A percentile compares a stretch with the other conserved stretches of the same genome.
These are phyloP conservation scores for Lysandra bellargus DNA, from an alignment of 2,888 invertebrate genomes.

Conservation along the genomic window DNA sequence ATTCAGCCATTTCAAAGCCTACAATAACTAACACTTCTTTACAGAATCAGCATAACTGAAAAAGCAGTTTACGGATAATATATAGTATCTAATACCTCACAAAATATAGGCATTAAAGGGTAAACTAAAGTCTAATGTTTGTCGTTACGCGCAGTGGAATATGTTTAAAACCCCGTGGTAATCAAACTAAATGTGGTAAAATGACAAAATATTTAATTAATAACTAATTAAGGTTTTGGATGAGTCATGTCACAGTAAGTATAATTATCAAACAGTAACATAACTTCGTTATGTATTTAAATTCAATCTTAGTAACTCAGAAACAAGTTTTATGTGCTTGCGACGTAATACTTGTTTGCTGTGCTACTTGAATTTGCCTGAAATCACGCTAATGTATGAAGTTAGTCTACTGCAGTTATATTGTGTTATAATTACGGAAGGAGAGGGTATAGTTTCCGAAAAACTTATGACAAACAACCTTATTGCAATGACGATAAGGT, in stretches of 20 bases:
- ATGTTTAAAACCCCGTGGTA: background rate
- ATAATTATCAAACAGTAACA: background rate
- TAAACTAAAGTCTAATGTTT: too few relatives aligned
- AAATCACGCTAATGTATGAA: background rate
- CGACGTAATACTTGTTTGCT: background rate
- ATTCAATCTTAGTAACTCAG: background rate
- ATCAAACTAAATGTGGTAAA: background rate
- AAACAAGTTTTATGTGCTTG: background rate
- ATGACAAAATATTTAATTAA: conserved; percentile 2
- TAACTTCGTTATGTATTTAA: background rate
- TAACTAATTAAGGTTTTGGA: background rate
- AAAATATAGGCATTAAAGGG: too few relatives aligned
- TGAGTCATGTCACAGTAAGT: background rate
- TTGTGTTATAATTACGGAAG: background rate
- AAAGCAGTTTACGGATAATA: too few relatives aligned
- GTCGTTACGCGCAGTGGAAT: too few relatives aligned
- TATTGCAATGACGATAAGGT: background rate
- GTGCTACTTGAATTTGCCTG: too few relatives aligned
- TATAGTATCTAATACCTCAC: too few relatives aligned
- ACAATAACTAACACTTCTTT: too few relatives aligned
- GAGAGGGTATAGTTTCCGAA: background rate
- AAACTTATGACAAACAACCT: background rate
- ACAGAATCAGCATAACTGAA: too few relatives aligned
- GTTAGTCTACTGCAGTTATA: background rate
- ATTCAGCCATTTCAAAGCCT: too few relatives aligned